These are phyloP conservation scores for Ornithorhynchus anatinus DNA, from an alignment of 2,113 vertebrate genomes.

Conservation along the genomic window DNA sequence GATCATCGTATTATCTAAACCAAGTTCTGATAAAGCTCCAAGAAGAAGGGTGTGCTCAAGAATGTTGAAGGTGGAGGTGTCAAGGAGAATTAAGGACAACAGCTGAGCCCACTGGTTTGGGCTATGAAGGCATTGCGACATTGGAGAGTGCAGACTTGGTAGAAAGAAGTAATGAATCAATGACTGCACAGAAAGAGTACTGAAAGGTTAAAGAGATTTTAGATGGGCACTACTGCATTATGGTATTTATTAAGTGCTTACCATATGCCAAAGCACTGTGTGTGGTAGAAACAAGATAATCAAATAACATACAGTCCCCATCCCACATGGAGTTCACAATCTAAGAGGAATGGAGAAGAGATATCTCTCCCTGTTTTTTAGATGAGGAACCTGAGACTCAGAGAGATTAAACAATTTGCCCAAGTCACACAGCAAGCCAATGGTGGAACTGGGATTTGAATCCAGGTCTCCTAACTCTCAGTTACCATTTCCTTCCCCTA, in stretches of 20 bases:
- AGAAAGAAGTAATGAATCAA: background rate
- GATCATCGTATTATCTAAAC: background rate
- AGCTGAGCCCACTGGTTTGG: background rate
- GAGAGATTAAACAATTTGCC: background rate
- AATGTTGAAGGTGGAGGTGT: background rate
- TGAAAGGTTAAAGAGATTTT: no score
- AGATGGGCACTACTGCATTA: no score
- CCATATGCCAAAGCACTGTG: no score
- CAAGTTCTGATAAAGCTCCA: background rate
- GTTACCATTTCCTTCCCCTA: no score
- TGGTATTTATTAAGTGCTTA: no score
- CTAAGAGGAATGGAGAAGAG: no score
- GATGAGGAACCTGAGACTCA: background rate
- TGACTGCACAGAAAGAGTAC: no score
- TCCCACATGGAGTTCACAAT: no score
- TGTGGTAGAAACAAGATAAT: no score
- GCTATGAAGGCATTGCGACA: background rate
- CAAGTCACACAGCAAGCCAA: background rate
- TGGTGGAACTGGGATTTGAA: background rate
- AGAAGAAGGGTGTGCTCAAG: background rate
- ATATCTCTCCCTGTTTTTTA: no score
- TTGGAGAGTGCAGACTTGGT: background rate
- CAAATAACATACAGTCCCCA: no score
- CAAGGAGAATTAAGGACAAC: background rate
- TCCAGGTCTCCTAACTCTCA: no score